Conservation (phyloP, 2,113 vertebrate genomes). For the Ictalurus punctatus region DNA sequence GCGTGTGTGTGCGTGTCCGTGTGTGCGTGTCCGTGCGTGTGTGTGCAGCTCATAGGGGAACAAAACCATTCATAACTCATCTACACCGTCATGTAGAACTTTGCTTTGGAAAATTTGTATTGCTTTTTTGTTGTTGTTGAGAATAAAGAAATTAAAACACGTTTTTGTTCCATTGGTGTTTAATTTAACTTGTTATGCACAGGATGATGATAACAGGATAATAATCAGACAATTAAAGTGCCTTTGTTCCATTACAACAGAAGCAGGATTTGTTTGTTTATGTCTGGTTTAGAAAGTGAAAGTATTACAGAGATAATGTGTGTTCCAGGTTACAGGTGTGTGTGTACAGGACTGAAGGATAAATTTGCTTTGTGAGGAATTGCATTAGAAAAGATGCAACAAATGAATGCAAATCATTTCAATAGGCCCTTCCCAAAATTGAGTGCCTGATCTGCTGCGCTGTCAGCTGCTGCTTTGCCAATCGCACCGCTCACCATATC, state of each 20-base stretch:
- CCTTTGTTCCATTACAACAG: not conserved
- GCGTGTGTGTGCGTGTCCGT: not conserved
- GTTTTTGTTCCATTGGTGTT: slow-evolving; percentile 1
- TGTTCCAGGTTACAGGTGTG: not conserved
- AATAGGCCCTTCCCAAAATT: slow-evolving; percentile 33
- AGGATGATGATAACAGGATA: not conserved
- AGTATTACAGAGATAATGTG: not conserved
- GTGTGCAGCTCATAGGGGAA: slow-evolving; percentile 9
- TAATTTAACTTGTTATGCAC: not conserved
- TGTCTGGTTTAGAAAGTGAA: not conserved
- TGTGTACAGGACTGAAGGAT: not conserved
- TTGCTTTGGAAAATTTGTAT: slow-evolving; percentile 62
- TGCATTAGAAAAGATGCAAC: not conserved
- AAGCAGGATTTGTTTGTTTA: not conserved
- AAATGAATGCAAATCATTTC: not conserved
- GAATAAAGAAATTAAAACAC: slow-evolving; percentile 69
- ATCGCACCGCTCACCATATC: not conserved
- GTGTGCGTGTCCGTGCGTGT: not conserved
- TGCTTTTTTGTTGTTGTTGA: slow-evolving; percentile 57
- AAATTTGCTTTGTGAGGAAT: not conserved
- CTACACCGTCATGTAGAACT: slow-evolving; percentile 60
- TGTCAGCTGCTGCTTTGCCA: slow-evolving; percentile 25
- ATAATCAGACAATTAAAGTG: not conserved
- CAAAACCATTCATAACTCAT: slow-evolving; percentile 47
- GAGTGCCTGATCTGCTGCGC: slow-evolving; percentile 11